Conservation (phyloP, 2,797 vertebrate species). For the Luscinia megarhynchos region DNA sequence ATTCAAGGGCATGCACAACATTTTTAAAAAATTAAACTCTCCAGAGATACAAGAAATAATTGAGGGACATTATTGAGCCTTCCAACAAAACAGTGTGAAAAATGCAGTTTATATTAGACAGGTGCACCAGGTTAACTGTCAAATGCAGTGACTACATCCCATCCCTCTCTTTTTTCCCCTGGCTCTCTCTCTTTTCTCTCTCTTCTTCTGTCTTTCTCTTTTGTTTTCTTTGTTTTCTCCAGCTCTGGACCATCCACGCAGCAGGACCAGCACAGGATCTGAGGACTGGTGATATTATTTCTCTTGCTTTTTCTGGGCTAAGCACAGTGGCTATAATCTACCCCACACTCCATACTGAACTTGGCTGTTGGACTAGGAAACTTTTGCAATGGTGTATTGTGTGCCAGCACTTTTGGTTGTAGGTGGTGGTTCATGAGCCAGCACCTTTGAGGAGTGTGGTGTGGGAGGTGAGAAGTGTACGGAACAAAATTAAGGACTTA, state of each 20-base stretch:
- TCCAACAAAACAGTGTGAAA: not conserved
- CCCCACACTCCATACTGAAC: not conserved
- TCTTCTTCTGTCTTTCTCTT: not conserved
- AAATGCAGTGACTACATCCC: not conserved
- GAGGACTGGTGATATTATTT: not conserved
- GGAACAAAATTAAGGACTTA: not conserved
- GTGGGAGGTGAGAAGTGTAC: not conserved
- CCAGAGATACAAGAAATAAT: not conserved
- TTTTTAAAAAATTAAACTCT: not conserved
- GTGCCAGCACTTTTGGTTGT: not conserved
- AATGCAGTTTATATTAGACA: not conserved
- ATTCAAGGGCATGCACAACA: not conserved
- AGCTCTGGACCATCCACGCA: fast-evolving
- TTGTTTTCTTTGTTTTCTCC: not conserved
- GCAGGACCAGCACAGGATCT: fast-evolving
- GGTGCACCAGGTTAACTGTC: not conserved
- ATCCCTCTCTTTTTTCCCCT: not conserved
- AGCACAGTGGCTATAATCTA: not conserved
- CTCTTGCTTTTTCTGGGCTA: not conserved
- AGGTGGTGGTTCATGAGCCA: fast-evolving
- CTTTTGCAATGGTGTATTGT: too few species aligned
- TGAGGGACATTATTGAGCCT: not conserved
- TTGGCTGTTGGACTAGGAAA: not conserved
- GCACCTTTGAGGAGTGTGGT: not conserved
- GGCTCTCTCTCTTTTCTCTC: not conserved